These are phyloP conservation scores for Tetramorium parvispinum DNA, from an alignment of 1,140 invertebrate species.

Conservation along the genomic window DNA sequence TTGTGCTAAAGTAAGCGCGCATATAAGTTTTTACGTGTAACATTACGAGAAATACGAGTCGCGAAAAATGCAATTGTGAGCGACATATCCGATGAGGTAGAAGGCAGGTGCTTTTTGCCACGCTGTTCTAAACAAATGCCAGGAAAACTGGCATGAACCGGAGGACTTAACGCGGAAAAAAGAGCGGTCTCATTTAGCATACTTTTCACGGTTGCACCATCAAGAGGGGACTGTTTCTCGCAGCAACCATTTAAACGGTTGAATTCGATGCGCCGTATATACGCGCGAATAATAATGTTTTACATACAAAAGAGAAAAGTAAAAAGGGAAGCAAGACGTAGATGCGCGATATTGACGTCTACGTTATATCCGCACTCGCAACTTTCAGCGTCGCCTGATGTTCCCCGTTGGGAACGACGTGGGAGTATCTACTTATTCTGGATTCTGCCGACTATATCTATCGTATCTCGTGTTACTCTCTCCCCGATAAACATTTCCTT, in stretches of 20 bases:
- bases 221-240: background rate
- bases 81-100: slow-evolving; percentile 36
- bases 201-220: slow-evolving; percentile 7
- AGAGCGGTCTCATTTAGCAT: background rate
- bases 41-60: slow-evolving; percentile 1
- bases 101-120: background rate
- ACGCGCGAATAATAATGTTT: slow-evolving; percentile 28
- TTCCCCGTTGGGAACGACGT: slow-evolving; percentile 51
- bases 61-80: slow-evolving; percentile 38
- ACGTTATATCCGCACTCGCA: slow-evolving; percentile 54
- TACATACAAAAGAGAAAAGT: slow-evolving; percentile 36
- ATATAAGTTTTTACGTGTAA: background rate
- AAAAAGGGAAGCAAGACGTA: slow-evolving; percentile 27
- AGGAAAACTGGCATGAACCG: slow-evolving; percentile 4
- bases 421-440: slow-evolving; percentile 45
- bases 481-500: slow-evolving; percentile 48
- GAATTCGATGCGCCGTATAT: slow-evolving; percentile 26
- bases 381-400: slow-evolving; percentile 49
- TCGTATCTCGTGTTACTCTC: slow-evolving; percentile 20
- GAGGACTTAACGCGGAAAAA: slow-evolving; percentile 37
- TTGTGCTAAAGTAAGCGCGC: slow-evolving; percentile 12
- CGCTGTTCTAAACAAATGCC: slow-evolving; percentile 44
- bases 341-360: slow-evolving; percentile 60
- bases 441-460: slow-evolving; percentile 31
- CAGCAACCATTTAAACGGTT: slow-evolving; percentile 47